Conservation (phyloP, 2,113 vertebrate species). For the Grallaria varia region DNA sequence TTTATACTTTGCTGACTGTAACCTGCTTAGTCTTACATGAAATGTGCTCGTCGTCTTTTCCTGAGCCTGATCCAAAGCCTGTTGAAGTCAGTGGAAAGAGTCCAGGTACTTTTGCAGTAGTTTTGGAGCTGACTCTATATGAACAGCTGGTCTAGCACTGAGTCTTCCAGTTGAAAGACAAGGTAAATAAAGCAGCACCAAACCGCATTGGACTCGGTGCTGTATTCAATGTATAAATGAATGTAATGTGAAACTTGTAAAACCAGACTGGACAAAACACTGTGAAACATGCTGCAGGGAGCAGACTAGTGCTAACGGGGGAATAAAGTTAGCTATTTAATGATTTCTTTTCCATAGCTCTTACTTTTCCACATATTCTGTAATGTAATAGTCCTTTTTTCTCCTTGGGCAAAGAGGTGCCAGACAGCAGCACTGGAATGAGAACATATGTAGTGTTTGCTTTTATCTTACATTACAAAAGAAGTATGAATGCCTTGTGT, state of each 20-base stretch:
- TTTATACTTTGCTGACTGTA: slow-evolving; percentile 33
- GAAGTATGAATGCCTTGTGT: slow-evolving; percentile 35
- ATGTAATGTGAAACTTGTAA: slow-evolving; percentile 43
- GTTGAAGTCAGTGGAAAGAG: neutral
- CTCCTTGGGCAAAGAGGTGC: slow-evolving; percentile 25
- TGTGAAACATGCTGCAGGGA: slow-evolving; percentile 19
- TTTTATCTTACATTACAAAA: slow-evolving; percentile 57
- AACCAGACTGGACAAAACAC: slow-evolving; percentile 39
- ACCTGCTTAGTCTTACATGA: slow-evolving; percentile 47
- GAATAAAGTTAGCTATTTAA: slow-evolving; percentile 14
- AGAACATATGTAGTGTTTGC: slow-evolving; percentile 41
- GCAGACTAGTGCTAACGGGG: neutral
- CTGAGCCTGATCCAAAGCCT: slow-evolving; percentile 14
- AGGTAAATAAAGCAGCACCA: slow-evolving; percentile 42
- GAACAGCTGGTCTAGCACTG: slow-evolving; percentile 28
- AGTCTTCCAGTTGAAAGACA: slow-evolving; percentile 20
- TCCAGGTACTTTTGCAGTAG: neutral
- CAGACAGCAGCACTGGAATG: slow-evolving; percentile 37
- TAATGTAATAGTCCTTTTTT: slow-evolving; percentile 38
- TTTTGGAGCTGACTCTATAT: neutral
- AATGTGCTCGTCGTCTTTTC: neutral
- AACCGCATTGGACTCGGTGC: neutral
- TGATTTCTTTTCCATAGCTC: slow-evolving; percentile 52
- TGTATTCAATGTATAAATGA: slow-evolving; percentile 46
- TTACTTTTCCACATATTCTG: slow-evolving; percentile 45